phyloP scores from a whole-genome alignment of 1,140 invertebrate genomes.

The Lepidostoma basale region DNA sequence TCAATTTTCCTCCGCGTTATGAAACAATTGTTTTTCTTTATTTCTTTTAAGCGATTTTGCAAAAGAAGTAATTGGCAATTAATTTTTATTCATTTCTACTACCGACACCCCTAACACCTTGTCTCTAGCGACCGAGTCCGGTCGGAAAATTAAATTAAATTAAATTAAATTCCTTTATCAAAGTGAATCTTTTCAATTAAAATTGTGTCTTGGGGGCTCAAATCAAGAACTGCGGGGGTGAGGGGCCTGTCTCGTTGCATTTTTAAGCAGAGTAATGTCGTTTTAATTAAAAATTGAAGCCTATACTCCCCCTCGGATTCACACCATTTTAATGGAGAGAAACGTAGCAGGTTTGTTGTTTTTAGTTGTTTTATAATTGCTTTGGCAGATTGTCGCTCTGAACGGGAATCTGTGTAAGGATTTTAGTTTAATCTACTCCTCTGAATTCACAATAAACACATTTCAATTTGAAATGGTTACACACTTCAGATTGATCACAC shows the following conservation, averaged over 20 bases:
- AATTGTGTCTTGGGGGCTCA: not conserved
- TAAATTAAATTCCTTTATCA: slow-evolving; percentile 11
- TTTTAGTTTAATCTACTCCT: not conserved
- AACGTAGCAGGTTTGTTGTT: not conserved
- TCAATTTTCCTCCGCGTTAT: slow-evolving; percentile 9
- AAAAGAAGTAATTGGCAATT: slow-evolving; percentile 18
- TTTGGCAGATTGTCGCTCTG: not conserved
- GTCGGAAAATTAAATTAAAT: no score
- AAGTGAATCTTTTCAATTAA: slow-evolving; percentile 17
- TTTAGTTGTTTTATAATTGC: not conserved
- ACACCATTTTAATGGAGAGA: not conserved
- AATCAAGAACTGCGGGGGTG: not conserved
- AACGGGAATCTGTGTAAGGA: not conserved
- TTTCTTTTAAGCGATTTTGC: slow-evolving; percentile 15
- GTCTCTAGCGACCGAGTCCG: not conserved
- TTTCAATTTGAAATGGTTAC: no score
- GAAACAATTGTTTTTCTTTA: slow-evolving; percentile 13
- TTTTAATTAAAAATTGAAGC: slow-evolving; percentile 3
- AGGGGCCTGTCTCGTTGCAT: not conserved
- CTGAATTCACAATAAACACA: not conserved
- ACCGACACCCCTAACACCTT: slow-evolving; percentile 10
- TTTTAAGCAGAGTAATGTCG: not conserved
- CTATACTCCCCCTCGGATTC: no score
- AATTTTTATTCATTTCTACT: slow-evolving; percentile 16
- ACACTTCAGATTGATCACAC: no score